Conservation (phyloP, 1,140 invertebrate species). For the Lordiphosa clarofinis region DNA sequence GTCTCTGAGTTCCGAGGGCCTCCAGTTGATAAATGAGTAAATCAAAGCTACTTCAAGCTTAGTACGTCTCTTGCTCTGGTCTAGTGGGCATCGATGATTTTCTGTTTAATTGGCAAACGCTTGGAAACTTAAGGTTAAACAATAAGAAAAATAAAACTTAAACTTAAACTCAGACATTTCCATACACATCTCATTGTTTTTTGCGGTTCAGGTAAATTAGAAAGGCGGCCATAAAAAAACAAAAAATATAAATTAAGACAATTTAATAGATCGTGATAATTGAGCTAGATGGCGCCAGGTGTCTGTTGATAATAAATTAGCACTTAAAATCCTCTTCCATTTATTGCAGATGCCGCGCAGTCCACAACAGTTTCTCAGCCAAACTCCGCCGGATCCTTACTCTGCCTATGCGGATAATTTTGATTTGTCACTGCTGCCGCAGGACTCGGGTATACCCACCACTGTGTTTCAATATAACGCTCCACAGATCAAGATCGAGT, state of each 20-base stretch:
- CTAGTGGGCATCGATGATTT: conserved; percentile 34
- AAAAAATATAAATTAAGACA: background rate
- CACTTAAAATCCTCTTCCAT: conserved; percentile 14
- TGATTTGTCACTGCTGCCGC: conserved; percentile 87
- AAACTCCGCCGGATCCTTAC: conserved; percentile 81
- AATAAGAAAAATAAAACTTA: conserved; percentile 17
- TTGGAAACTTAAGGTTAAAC: conserved; percentile 55
- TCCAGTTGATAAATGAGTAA: conserved; percentile 72
- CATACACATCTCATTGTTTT: conserved; percentile 20
- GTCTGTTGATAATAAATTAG: conserved; percentile 46
- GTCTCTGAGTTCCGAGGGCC: conserved; percentile 12
- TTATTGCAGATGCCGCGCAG: conserved; percentile 90
- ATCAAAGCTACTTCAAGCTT: conserved; percentile 55
- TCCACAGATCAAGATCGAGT: conserved; percentile 74
- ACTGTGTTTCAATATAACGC: conserved; percentile 72
- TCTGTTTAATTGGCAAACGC: conserved; percentile 19
- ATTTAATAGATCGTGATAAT: conserved; percentile 21
- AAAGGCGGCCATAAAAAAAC: conserved; percentile 4
- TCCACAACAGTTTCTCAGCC: conserved; percentile 81
- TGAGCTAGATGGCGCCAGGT: conserved; percentile 38
- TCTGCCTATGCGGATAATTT: conserved; percentile 85
- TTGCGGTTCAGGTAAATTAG: conserved; percentile 36
- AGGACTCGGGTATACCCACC: conserved; percentile 77
- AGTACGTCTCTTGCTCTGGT: conserved; percentile 64
- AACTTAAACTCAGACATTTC: conserved; percentile 28